These are phyloP conservation scores for Alectoris magna DNA, from an alignment of 2,797 vertebrate genomes.

Conservation along the genomic window DNA sequence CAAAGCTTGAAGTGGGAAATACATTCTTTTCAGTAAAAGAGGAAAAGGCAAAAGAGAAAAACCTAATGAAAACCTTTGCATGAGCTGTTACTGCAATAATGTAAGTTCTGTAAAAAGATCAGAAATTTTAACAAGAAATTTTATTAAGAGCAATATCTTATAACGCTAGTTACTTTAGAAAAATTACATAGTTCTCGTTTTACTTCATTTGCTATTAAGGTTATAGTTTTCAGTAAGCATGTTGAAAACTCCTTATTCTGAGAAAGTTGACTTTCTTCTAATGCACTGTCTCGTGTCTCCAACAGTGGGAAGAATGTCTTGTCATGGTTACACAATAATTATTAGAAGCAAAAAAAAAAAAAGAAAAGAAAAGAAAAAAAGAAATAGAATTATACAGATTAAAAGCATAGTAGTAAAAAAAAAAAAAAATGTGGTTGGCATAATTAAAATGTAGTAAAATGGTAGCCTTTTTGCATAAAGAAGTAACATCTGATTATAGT, in stretches of 20 bases:
- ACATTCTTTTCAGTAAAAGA: neutral
- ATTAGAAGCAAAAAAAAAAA: neutral
- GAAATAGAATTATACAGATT: neutral
- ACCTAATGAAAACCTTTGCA: neutral
- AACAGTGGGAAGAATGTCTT: neutral
- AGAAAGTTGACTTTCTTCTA: neutral
- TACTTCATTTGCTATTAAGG: neutral
- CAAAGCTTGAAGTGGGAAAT: neutral
- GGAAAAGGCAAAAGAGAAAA: neutral
- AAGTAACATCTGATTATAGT: neutral
- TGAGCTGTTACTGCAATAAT: neutral
- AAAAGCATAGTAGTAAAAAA: slow-evolving; percentile 11
- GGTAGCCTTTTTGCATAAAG: neutral
- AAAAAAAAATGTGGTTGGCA: neutral
- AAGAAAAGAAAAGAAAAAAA: neutral
- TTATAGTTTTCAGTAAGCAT: neutral
- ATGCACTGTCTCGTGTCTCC: neutral
- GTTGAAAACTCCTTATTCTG: neutral
- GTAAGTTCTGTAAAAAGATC: neutral
- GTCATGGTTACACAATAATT: neutral
- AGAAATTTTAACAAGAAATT: neutral
- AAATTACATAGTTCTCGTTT: neutral
- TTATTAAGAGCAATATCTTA: neutral
- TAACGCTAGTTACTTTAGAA: neutral
- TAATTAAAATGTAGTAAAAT: slow-evolving; percentile 12